These are phyloP conservation scores for Drosophila baimaii DNA, from an alignment of 1,140 invertebrate species.

Conservation along the genomic window DNA sequence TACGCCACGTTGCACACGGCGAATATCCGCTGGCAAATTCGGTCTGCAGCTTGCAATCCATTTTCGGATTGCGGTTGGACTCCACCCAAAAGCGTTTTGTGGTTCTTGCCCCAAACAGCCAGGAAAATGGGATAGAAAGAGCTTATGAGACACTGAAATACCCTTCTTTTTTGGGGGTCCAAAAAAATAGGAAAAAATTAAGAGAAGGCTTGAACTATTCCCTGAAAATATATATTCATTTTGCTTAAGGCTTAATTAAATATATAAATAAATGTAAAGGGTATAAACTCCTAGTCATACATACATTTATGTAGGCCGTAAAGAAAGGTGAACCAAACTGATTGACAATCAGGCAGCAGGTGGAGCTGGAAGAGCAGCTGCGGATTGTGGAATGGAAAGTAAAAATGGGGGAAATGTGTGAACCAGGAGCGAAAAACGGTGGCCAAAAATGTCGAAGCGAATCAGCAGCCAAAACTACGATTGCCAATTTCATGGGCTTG, in stretches of 20 bases:
- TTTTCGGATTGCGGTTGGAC: constrained; percentile 29
- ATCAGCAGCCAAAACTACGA: constrained; percentile 30
- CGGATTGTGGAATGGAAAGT: neutral
- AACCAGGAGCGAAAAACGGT: constrained; percentile 2
- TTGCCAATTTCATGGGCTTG: constrained; percentile 51
- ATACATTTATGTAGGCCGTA: too few relatives aligned
- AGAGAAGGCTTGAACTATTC: too few relatives aligned
- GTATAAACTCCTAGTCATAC: too few relatives aligned
- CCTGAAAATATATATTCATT: too few relatives aligned
- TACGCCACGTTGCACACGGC: constrained; percentile 34
- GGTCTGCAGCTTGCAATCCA: constrained; percentile 25
- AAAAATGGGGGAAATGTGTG: too few relatives aligned
- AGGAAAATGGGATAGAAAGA: too few relatives aligned
- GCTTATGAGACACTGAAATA: neutral
- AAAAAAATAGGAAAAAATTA: neutral
- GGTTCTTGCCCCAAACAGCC: constrained; percentile 3
- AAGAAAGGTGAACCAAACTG: constrained; percentile 12
- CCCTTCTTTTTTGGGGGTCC: neutral
- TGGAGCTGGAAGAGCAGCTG: neutral
- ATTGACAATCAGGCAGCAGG: constrained; percentile 26
- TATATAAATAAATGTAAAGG: too few relatives aligned
- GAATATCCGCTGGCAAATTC: constrained; percentile 32
- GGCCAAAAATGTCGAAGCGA: constrained; percentile 18
- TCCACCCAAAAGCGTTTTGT: constrained; percentile 25
- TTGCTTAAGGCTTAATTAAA: too few relatives aligned